Percentiles rank a stretch among this genome's conserved stretches.
These are phyloP conservation scores for Liparis tanakae DNA, from an alignment of 2,797 vertebrate species.

Conservation along the genomic window DNA sequence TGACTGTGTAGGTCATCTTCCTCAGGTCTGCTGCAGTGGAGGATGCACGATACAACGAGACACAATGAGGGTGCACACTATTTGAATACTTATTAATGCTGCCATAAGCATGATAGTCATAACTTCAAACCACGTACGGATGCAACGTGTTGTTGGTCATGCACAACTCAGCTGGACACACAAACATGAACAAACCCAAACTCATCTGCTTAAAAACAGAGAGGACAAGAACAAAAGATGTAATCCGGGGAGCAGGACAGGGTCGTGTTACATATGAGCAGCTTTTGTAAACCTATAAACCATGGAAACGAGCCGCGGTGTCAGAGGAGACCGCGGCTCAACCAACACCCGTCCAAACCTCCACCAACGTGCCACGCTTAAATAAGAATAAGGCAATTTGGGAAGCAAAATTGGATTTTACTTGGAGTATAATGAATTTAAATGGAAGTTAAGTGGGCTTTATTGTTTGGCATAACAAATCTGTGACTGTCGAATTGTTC, in stretches of 20 bases:
- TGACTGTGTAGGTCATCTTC: neutral
- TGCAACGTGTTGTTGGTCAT: slow-evolving; percentile 8
- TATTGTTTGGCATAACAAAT: slow-evolving; percentile 21
- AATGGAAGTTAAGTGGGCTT: slow-evolving; percentile 39
- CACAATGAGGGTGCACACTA: neutral
- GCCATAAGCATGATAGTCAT: slow-evolving; percentile 1
- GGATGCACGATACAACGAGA: neutral
- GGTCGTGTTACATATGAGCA: slow-evolving; percentile 30
- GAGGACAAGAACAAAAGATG: slow-evolving; percentile 28
- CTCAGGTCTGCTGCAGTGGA: neutral
- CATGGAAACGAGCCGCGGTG: slow-evolving; percentile 44
- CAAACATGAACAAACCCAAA: neutral
- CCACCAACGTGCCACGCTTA: neutral
- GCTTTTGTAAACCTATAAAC: slow-evolving; percentile 61
- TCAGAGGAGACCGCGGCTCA: slow-evolving; percentile 39
- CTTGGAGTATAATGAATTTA: slow-evolving; percentile 44
- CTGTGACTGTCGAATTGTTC: slow-evolving; percentile 24
- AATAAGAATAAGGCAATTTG: slow-evolving; percentile 37
- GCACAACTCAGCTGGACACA: neutral
- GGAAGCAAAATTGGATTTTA: slow-evolving; percentile 46
- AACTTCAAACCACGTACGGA: slow-evolving; percentile 1
- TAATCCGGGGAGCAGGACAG: slow-evolving; percentile 12
- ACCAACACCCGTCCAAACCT: slow-evolving; percentile 41
- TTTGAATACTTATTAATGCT: neutral
- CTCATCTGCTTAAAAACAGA: slow-evolving; percentile 45